phyloP scores from a whole-genome alignment of 2,797 vertebrate genomes.

The Simalia tracyae region DNA sequence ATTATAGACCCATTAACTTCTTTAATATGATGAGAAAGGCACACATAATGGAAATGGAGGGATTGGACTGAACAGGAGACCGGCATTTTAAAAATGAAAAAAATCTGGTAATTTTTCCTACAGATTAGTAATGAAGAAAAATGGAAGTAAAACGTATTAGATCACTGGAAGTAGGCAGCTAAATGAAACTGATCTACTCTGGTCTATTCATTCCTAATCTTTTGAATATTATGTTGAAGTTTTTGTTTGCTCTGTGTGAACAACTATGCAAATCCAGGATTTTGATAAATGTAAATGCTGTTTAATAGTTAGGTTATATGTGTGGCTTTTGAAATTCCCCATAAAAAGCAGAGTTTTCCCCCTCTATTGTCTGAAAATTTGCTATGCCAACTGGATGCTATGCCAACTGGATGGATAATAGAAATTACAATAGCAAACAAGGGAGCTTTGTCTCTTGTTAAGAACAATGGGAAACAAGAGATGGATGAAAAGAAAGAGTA shows the following conservation, averaged over 20 bases:
- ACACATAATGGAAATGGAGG: not conserved
- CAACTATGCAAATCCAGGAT: not conserved
- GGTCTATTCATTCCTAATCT: not conserved
- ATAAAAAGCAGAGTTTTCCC: not conserved
- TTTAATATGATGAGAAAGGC: not conserved
- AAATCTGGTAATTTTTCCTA: not conserved
- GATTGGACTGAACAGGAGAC: not conserved
- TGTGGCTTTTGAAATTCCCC: not conserved
- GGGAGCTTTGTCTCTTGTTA: not conserved
- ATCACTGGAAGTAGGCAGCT: not conserved
- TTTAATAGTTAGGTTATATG: not conserved
- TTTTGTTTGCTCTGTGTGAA: not conserved
- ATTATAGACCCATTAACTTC: not conserved
- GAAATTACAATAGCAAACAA: not conserved
- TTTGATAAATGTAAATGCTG: not conserved
- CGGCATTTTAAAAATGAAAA: not conserved
- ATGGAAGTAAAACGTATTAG: not conserved
- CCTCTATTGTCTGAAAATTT: not conserved
- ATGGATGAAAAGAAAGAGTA: not conserved
- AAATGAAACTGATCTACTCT: not conserved
- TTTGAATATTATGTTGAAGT: not conserved
- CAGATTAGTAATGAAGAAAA: not conserved
- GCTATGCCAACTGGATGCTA: not conserved
- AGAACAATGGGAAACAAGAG: not conserved
- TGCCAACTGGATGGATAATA: not conserved